Percentiles rank a stretch among this genome's conserved stretches.
phyloP scores from a whole-genome alignment of 2,888 invertebrate genomes.

The Hedychridium roseum region DNA sequence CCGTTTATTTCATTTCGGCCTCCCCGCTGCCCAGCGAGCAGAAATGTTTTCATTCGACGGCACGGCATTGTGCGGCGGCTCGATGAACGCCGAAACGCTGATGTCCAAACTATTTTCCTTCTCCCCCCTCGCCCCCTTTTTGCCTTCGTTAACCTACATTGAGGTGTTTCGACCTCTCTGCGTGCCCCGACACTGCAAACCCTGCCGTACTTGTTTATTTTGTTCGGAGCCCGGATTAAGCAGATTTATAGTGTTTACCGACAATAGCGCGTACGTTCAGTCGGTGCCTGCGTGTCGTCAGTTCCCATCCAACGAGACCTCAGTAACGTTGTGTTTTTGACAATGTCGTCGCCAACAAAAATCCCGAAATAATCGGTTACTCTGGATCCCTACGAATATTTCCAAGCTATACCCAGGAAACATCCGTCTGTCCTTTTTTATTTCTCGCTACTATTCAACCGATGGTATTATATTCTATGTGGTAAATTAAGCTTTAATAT shows the following conservation, averaged over 20 bases:
- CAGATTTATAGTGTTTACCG: constrained; percentile 41
- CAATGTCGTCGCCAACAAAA: too few relatives aligned
- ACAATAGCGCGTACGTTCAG: constrained; percentile 26
- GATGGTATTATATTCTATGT: too few relatives aligned
- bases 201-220: constrained; percentile 20
- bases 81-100: constrained; percentile 49
- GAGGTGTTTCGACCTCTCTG: constrained; percentile 24
- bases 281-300: not conserved
- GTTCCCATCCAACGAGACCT: not conserved
- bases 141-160: constrained; percentile 53
- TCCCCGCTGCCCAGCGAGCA: not conserved
- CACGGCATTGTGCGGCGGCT: constrained; percentile 36
- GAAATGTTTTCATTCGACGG: constrained; percentile 46
- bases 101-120: constrained; percentile 48
- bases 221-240: constrained; percentile 32
- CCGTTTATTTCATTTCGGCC: too few relatives aligned
- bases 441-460: too few relatives aligned
- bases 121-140: constrained; percentile 30
- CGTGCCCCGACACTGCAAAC: constrained; percentile 4
- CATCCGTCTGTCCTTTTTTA: too few relatives aligned
- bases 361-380: too few relatives aligned
- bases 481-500: too few relatives aligned
- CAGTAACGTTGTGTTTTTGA: not conserved
- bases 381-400: too few relatives aligned
- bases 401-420: too few relatives aligned